phyloP scores from a whole-genome alignment of 2,888 invertebrate genomes.

The Sarcophaga carnaria region DNA sequence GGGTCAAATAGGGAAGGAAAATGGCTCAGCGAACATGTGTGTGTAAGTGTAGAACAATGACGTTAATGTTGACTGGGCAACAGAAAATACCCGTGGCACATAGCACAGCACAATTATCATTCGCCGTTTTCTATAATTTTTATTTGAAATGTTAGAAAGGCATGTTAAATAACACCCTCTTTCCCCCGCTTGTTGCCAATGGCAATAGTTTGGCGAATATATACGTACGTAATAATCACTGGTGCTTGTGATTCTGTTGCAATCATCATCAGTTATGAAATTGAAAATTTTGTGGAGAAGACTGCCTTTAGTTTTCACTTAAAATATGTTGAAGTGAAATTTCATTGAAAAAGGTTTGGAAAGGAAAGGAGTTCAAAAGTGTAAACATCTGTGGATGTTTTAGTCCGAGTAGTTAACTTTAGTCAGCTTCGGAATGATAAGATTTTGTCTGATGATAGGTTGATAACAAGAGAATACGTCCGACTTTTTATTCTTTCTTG shows the following conservation, averaged over 20 bases:
- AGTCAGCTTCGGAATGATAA: too few relatives aligned
- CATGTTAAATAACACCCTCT: constrained; percentile 18
- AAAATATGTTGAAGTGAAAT: constrained; percentile 10
- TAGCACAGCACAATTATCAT: too few relatives aligned
- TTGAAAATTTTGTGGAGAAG: background rate
- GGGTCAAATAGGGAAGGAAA: background rate
- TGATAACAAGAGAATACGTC: too few relatives aligned
- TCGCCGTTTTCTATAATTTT: constrained; percentile 36
- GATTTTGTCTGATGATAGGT: too few relatives aligned
- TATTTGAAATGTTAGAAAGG: constrained; percentile 55
- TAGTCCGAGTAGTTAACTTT: too few relatives aligned
- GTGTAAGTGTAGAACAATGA: constrained; percentile 30
- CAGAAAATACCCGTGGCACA: background rate
- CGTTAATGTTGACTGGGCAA: background rate
- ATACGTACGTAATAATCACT: background rate
- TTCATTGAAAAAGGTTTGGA: background rate
- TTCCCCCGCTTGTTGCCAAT: constrained; percentile 16
- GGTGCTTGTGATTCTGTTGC: background rate
- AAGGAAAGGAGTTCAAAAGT: constrained; percentile 6
- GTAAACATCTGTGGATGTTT: too few relatives aligned
- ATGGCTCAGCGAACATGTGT: background rate
- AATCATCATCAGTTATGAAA: background rate
- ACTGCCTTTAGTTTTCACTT: background rate
- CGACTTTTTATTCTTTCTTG: background rate
- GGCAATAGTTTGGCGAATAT: background rate